phyloP scores from a whole-genome alignment of 2,797 vertebrate genomes.

The Alectoris magna region DNA sequence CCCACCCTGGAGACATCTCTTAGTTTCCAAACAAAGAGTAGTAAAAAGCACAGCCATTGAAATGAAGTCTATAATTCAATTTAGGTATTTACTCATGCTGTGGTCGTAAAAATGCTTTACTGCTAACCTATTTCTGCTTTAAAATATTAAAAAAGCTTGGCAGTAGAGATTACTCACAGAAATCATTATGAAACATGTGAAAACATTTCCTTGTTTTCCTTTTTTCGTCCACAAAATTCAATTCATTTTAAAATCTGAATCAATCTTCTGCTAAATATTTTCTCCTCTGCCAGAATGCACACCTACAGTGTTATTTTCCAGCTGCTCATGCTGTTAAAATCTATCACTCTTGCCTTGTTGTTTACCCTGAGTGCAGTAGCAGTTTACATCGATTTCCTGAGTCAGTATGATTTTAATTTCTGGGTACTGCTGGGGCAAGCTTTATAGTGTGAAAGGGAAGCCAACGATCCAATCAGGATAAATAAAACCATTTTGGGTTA shows the following conservation, averaged over 20 bases:
- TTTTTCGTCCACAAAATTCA: background rate
- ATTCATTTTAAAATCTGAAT: constrained; percentile 17
- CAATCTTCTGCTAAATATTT: constrained; percentile 14
- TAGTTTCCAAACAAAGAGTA: constrained; percentile 46
- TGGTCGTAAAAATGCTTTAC: constrained; percentile 61
- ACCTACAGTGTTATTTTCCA: background rate
- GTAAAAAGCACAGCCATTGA: constrained; percentile 3
- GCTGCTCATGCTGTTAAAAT: background rate
- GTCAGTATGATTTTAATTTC: constrained; percentile 9
- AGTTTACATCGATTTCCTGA: constrained; percentile 5
- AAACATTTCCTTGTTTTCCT: constrained; percentile 31
- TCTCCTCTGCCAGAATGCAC: background rate
- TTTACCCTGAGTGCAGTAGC: background rate
- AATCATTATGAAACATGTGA: constrained; percentile 49
- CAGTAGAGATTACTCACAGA: background rate
- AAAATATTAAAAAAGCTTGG: constrained; percentile 45
- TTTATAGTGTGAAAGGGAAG: constrained; percentile 6
- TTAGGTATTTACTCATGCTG: constrained; percentile 45
- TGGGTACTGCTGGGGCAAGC: background rate
- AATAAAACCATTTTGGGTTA: constrained; percentile 32
- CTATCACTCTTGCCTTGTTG: background rate
- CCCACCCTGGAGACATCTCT: background rate
- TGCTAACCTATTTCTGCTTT: constrained; percentile 55
- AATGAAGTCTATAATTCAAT: constrained; percentile 16
- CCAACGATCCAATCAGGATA: background rate